Evolutionary conservation across 1,140 invertebrate genomes (phyloP).

Genomic region (Chymomyza costata): DNA sequence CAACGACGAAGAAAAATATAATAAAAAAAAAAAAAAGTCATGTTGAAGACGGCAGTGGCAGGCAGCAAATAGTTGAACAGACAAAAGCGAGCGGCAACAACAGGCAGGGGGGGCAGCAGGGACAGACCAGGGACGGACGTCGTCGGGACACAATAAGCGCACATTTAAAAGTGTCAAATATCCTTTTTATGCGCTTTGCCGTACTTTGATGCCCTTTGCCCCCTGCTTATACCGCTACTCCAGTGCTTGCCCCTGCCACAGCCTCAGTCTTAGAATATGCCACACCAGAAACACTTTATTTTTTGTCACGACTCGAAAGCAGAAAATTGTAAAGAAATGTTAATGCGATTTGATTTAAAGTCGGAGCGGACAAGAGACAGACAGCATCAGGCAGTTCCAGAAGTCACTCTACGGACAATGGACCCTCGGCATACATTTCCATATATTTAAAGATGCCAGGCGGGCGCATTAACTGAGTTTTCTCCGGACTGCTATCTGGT

Average conservation of each 20-base stretch:
- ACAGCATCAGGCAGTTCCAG: constrained; percentile 12
- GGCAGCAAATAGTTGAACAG: constrained; percentile 65
- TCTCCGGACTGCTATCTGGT: too few species aligned
- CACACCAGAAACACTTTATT: constrained; percentile 65
- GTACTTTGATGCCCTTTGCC: constrained; percentile 21
- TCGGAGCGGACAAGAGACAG: constrained; percentile 7
- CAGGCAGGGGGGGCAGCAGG: background rate
- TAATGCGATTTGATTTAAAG: constrained; percentile 73
- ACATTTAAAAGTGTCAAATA: constrained; percentile 74
- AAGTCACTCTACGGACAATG: constrained; percentile 37
- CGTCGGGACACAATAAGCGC: constrained; percentile 66
- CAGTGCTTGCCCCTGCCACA: background rate
- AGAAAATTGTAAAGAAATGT: constrained; percentile 73
- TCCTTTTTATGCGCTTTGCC: constrained; percentile 68
- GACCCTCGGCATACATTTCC: constrained; percentile 57
- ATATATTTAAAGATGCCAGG: constrained; percentile 53
- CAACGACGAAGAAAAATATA: too few species aligned
- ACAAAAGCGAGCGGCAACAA: constrained; percentile 47
- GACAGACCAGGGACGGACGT: constrained; percentile 9
- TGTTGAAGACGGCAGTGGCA: constrained; percentile 21
- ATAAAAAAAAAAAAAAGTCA: too few species aligned
- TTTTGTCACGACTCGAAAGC: constrained; percentile 65
- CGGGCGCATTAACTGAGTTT: constrained; percentile 6
- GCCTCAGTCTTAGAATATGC: too few species aligned
- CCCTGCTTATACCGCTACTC: background rate